phyloP scores from a whole-genome alignment of 2,797 vertebrate genomes.

The Chloroceryle amazona region DNA sequence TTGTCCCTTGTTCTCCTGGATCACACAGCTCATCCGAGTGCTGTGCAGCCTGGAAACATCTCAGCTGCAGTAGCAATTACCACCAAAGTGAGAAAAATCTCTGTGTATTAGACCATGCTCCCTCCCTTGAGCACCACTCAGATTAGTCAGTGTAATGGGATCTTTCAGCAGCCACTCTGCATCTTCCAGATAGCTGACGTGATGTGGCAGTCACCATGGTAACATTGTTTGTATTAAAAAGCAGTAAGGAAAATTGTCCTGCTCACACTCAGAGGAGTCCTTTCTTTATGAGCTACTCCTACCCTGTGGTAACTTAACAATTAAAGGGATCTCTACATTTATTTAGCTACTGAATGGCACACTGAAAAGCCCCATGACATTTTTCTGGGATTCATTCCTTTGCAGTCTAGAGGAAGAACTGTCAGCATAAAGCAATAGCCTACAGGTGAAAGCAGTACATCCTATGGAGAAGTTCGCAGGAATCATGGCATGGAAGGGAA shows the following conservation, averaged over 20 bases:
- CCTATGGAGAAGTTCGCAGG: background rate
- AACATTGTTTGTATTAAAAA: constrained; percentile 39
- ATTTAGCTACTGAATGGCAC: background rate
- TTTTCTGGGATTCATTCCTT: background rate
- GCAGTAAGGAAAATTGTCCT: constrained; percentile 40
- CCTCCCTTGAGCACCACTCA: background rate
- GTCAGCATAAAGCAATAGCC: background rate
- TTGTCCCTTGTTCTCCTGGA: background rate
- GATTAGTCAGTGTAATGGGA: constrained; percentile 24
- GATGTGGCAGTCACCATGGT: constrained; percentile 58
- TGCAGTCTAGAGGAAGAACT: background rate
- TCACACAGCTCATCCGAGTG: background rate
- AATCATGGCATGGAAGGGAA: background rate
- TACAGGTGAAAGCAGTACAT: background rate
- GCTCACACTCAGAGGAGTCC: constrained; percentile 14
- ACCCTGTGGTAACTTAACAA: constrained; percentile 27
- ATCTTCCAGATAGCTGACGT: constrained; percentile 21
- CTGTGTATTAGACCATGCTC: background rate
- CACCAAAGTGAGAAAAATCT: background rate
- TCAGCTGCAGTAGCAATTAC: background rate
- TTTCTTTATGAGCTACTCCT: constrained; percentile 34
- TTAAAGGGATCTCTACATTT: background rate
- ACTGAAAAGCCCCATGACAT: background rate
- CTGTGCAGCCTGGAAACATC: background rate
- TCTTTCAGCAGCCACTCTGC: constrained; percentile 54